Percentiles rank a stretch among this genome's conserved stretches.
Conservation (phyloP, 2,888 invertebrate species). For the Antheraea assamensis region DNA sequence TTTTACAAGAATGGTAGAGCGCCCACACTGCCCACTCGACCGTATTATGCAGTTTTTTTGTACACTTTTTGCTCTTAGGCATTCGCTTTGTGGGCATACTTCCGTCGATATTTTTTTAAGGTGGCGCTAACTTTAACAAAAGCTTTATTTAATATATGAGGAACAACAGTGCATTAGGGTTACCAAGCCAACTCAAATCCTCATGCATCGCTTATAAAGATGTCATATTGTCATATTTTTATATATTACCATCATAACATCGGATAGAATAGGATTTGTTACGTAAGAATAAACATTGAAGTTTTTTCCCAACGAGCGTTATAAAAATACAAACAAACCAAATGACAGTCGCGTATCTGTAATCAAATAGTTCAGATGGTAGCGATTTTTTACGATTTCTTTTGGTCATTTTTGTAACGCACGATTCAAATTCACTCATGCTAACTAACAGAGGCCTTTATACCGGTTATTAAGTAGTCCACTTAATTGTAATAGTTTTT, state of each 20-base stretch:
- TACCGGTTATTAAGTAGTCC: no score
- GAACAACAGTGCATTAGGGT: slow-evolving; percentile 52
- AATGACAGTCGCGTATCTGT: no score
- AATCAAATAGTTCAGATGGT: no score
- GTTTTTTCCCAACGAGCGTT: no score
- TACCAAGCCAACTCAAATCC: neutral
- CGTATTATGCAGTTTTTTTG: slow-evolving; percentile 77
- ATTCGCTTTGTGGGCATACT: slow-evolving; percentile 78
- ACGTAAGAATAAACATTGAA: no score
- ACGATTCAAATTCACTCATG: no score
- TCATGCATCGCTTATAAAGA: neutral
- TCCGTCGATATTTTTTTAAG: slow-evolving; percentile 76
- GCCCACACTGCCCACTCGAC: slow-evolving; percentile 63
- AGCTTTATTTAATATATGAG: slow-evolving; percentile 44
- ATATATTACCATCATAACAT: neutral
- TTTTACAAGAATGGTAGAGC: slow-evolving; percentile 74
- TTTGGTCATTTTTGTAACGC: no score
- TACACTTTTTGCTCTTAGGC: slow-evolving; percentile 70
- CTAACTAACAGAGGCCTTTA: no score
- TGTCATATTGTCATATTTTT: neutral
- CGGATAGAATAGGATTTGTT: no score
- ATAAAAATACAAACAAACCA: no score
- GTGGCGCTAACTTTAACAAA: slow-evolving; percentile 77
- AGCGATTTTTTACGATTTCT: no score
- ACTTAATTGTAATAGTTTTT: neutral